Conservation (phyloP, 2,888 invertebrate genomes). For the Clusia tigrina region DNA sequence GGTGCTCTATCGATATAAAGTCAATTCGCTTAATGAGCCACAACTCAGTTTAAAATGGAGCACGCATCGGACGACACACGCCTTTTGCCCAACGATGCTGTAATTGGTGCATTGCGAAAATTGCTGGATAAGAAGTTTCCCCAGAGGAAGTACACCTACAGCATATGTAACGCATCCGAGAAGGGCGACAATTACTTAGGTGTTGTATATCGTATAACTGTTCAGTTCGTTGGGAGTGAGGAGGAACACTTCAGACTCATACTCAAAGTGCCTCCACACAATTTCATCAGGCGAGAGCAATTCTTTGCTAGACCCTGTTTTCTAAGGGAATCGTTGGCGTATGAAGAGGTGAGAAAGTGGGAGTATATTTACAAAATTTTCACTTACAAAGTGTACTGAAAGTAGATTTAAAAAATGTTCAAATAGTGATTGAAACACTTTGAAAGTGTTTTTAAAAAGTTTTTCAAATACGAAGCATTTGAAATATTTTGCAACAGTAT, state of each 20-base stretch:
- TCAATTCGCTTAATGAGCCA: not conserved
- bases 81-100: conserved; percentile 42
- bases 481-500: too few species aligned
- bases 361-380: too few species aligned
- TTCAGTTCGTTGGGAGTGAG: conserved; percentile 17
- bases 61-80: not conserved
- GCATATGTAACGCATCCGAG: conserved; percentile 45
- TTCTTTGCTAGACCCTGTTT: conserved; percentile 56
- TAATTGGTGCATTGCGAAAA: conserved; percentile 41
- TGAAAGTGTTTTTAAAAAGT: too few species aligned
- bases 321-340: conserved; percentile 51
- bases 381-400: not conserved
- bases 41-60: conserved; percentile 22
- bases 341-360: conserved; percentile 44
- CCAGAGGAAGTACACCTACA: conserved; percentile 34
- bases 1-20: conserved; percentile 13
- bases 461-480: too few species aligned
- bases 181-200: conserved; percentile 61
- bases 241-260: conserved; percentile 40
- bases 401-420: not conserved
- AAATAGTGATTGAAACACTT: too few species aligned
- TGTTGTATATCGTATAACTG: conserved; percentile 48
- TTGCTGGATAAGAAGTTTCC: conserved; percentile 40
- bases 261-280: conserved; percentile 56
- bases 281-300: conserved; percentile 49